These are phyloP conservation scores for Philhelius pedissequus DNA, from an alignment of 2,888 invertebrate genomes.

Conservation along the genomic window DNA sequence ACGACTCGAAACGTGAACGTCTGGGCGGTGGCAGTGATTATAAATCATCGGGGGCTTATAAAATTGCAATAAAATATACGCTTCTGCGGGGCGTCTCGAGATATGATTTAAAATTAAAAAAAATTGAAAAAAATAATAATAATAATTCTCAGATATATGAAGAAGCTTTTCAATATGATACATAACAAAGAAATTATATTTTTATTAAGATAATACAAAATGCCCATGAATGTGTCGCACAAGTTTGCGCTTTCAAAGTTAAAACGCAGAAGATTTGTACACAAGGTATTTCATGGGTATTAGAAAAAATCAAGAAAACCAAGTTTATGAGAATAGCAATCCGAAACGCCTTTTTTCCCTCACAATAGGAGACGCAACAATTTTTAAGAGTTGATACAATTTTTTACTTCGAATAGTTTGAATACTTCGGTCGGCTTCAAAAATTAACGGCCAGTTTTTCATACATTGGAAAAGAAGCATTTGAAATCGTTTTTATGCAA, in stretches of 20 bases:
- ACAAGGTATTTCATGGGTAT: too few relatives aligned
- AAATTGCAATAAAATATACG: background rate
- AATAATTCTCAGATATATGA: background rate
- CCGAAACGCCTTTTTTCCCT: too few relatives aligned
- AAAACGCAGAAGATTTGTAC: too few relatives aligned
- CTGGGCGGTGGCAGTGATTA: background rate
- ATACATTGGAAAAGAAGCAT: too few relatives aligned
- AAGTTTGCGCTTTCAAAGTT: background rate
- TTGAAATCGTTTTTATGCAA: too few relatives aligned
- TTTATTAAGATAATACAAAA: background rate
- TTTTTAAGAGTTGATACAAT: too few relatives aligned
- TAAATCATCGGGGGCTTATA: background rate
- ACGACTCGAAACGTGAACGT: background rate
- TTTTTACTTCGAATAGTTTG: too few relatives aligned
- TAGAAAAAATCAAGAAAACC: too few relatives aligned
- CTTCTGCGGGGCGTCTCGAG: constrained; percentile 34
- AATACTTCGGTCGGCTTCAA: too few relatives aligned
- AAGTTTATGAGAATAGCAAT: too few relatives aligned
- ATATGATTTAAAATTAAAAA: constrained; percentile 13
- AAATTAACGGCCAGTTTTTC: too few relatives aligned
- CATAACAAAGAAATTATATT: background rate
- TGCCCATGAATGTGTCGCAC: background rate
- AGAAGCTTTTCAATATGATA: background rate
- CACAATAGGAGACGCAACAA: too few relatives aligned
- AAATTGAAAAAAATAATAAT: background rate